Percentiles rank a stretch among this genome's conserved stretches.
These are phyloP conservation scores for Thalpophila matura DNA, from an alignment of 2,888 invertebrate genomes.

Conservation along the genomic window DNA sequence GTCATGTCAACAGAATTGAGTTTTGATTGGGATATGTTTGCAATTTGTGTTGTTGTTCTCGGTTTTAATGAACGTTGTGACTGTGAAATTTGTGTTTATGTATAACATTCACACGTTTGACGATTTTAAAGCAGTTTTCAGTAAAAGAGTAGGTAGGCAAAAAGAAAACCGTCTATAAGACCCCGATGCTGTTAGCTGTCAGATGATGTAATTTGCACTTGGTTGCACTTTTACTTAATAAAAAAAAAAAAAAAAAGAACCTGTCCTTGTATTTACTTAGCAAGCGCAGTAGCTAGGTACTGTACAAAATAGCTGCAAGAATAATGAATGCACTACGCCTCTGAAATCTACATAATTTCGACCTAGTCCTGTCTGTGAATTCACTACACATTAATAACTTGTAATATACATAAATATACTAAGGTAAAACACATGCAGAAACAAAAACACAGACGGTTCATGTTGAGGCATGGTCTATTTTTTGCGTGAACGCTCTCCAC, in stretches of 20 bases:
- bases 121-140: no score
- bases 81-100: constrained; percentile 8
- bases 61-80: constrained; percentile 18
- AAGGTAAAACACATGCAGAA: neutral
- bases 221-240: no score
- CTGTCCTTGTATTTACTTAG: no score
- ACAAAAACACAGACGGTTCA: constrained; percentile 34
- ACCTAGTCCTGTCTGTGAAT: neutral
- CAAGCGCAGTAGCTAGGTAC: no score
- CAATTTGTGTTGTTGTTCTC: constrained; percentile 17
- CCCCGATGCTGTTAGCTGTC: no score
- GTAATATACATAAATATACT: neutral
- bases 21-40: constrained; percentile 40
- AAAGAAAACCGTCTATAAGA: no score
- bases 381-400: no score
- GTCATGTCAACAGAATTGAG: constrained; percentile 35
- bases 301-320: no score
- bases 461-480: constrained; percentile 26
- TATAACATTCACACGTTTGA: neutral
- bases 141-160: no score
- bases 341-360: neutral
- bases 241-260: no score
- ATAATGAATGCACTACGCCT: no score
- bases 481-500: constrained; percentile 27
- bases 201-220: no score